phyloP scores from a whole-genome alignment of 2,797 vertebrate genomes.

The Diplodus puntazzo region DNA sequence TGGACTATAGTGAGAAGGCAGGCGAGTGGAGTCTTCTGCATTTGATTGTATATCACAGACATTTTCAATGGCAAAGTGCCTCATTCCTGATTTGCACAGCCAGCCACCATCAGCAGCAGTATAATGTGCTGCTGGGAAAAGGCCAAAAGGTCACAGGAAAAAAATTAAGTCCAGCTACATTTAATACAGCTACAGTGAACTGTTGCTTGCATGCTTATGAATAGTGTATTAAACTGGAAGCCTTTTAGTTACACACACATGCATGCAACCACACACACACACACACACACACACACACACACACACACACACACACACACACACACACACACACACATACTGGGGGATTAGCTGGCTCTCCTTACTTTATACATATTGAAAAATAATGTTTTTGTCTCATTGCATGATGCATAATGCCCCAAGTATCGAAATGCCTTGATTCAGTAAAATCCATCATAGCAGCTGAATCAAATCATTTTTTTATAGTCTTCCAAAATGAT shows the following conservation, averaged over 20 bases:
- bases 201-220: conserved; percentile 45
- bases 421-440: conserved; percentile 13
- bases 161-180: conserved; percentile 65
- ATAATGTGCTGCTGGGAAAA: conserved; percentile 50
- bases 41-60: conserved; percentile 46
- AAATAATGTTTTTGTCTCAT: conserved; percentile 47
- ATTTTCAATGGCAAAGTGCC: conserved; percentile 28
- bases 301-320: not conserved
- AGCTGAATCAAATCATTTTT: conserved; percentile 18
- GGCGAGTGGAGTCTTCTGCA: conserved; percentile 1
- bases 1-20: not conserved
- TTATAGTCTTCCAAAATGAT: conserved; percentile 9
- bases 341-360: conserved; percentile 26
- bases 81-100: conserved; percentile 56
- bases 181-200: conserved; percentile 52
- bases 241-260: conserved; percentile 29
- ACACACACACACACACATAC: conserved; percentile 6
- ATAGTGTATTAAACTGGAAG: conserved; percentile 51
- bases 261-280: conserved; percentile 11
- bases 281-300: conserved; percentile 5
- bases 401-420: conserved; percentile 28
- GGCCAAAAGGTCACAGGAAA: conserved; percentile 63
- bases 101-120: conserved; percentile 45
- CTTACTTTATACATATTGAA: conserved; percentile 55
- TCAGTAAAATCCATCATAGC: conserved; percentile 34